Conservation (phyloP, 2,113 vertebrate genomes). For the Podilymbus podiceps region DNA sequence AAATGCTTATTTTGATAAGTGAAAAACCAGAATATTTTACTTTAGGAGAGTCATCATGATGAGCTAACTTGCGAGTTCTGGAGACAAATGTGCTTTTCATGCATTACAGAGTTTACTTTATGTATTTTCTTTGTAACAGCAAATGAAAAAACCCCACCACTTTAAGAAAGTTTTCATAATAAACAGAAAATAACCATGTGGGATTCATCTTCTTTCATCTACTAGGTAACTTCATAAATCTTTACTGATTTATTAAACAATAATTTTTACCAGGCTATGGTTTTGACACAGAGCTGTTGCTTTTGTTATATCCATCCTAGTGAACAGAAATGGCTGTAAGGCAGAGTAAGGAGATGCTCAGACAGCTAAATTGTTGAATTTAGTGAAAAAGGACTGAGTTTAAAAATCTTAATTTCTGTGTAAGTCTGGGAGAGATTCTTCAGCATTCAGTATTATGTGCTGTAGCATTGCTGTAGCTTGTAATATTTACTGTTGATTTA, state of each 20-base stretch:
- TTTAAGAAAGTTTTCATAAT: slow-evolving; percentile 45
- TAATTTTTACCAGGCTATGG: slow-evolving; percentile 4
- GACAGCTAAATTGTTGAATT: slow-evolving; percentile 48
- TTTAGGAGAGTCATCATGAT: not conserved
- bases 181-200: slow-evolving; percentile 21
- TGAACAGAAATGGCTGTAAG: slow-evolving; percentile 1
- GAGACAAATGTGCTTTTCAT: slow-evolving; percentile 44
- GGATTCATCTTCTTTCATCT: slow-evolving; percentile 45
- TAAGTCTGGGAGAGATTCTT: not conserved
- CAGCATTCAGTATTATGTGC: not conserved
- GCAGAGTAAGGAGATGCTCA: slow-evolving; percentile 14
- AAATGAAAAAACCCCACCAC: slow-evolving; percentile 43
- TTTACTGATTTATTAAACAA: slow-evolving; percentile 31
- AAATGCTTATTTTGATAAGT: not conserved
- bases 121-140: not conserved
- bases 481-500: slow-evolving; percentile 41
- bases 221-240: not conserved
- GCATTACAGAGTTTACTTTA: slow-evolving; percentile 49
- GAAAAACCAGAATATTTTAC: not conserved
- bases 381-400: slow-evolving; percentile 59
- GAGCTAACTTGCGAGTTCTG: not conserved
- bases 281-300: not conserved
- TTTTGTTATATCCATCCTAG: not conserved
- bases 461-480: slow-evolving; percentile 36
- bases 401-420: slow-evolving; percentile 25